phyloP scores from a whole-genome alignment of 2,888 invertebrate genomes.

The Camponotus fellah region DNA sequence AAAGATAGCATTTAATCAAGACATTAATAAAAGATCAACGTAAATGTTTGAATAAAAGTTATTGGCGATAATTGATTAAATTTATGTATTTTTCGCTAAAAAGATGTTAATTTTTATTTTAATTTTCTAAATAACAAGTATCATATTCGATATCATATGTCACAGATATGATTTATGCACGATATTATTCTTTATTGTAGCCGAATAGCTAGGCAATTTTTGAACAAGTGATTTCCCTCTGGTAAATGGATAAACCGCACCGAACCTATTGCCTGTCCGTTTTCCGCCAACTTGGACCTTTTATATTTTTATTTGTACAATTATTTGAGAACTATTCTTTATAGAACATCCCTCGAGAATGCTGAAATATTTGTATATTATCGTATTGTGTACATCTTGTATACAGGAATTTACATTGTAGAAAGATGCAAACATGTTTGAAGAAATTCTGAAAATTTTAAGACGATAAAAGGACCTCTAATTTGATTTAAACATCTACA shows the following conservation, averaged over 20 bases:
- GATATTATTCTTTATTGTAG: not conserved
- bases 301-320: not conserved
- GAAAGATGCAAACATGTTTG: no score
- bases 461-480: no score
- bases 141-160: not conserved
- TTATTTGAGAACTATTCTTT: not conserved
- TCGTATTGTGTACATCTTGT: no score
- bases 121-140: not conserved
- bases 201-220: constrained; percentile 1
- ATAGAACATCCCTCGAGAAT: not conserved
- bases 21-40: not conserved
- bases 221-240: constrained; percentile 7
- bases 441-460: no score
- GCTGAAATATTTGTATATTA: not conserved
- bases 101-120: not conserved
- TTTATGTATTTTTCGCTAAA: not conserved
- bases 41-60: not conserved
- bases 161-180: not conserved
- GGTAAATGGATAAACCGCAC: constrained; percentile 7
- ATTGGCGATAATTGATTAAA: not conserved
- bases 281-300: not conserved
- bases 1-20: not conserved
- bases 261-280: not conserved
- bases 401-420: not conserved
- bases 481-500: no score